Percentiles rank a stretch among this genome's conserved stretches.
phyloP scores from a whole-genome alignment of 64 coral and sea anemone genomes.

The Montipora cactus region DNA sequence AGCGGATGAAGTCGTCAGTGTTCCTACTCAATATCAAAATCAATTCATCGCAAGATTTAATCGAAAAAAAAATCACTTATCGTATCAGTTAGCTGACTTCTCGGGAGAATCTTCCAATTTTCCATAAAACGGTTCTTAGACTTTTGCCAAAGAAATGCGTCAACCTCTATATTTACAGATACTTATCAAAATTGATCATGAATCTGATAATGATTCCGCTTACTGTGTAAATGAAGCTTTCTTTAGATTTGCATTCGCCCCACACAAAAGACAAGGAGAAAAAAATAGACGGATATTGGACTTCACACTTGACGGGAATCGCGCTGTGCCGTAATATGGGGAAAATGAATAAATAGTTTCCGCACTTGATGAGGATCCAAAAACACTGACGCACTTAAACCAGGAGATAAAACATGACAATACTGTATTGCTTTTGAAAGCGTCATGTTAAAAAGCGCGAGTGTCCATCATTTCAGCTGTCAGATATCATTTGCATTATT shows the following conservation, averaged over 20 bases:
- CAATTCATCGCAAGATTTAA: neutral
- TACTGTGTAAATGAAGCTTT: neutral
- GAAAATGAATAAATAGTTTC: too few species aligned
- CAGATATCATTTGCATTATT: too few species aligned
- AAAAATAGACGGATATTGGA: neutral
- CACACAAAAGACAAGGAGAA: neutral
- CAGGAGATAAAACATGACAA: too few species aligned
- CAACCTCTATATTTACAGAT: neutral
- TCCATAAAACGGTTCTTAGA: neutral
- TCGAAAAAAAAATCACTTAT: neutral
- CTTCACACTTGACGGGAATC: neutral
- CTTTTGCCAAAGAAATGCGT: neutral
- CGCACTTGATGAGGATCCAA: too few species aligned
- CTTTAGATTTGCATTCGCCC: neutral
- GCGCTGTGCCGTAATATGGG: neutral
- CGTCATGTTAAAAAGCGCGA: too few species aligned
- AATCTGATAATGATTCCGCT: neutral
- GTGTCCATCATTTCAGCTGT: too few species aligned
- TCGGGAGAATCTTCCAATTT: neutral
- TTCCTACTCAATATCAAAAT: neutral
- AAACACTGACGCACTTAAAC: too few species aligned
- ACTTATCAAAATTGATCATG: neutral
- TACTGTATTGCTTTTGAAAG: too few species aligned
- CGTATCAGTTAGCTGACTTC: neutral
- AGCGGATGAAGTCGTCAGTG: too few species aligned